These are phyloP conservation scores for Pharmacophagus antenor DNA, from an alignment of 2,888 invertebrate species.

Conservation along the genomic window DNA sequence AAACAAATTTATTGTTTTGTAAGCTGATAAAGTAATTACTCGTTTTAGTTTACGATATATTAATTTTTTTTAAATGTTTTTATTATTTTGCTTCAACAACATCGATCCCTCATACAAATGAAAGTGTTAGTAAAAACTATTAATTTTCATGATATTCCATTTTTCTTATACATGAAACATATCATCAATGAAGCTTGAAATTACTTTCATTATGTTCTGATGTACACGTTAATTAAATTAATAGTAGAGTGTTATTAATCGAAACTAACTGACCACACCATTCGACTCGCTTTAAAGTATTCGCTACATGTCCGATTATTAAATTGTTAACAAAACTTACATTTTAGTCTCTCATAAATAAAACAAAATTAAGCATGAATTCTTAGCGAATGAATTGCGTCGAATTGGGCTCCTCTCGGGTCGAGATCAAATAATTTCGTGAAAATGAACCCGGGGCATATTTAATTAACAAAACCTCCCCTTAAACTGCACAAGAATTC, in stretches of 20 bases:
- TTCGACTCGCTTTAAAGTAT: not conserved
- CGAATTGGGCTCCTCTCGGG: conserved; percentile 59
- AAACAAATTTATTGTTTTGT: too few relatives aligned
- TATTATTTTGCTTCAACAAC: too few relatives aligned
- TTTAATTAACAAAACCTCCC: conserved; percentile 77
- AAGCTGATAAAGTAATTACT: too few relatives aligned
- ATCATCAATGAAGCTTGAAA: not conserved
- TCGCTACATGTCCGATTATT: not conserved
- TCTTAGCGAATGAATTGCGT: conserved; percentile 60
- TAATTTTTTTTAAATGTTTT: too few relatives aligned
- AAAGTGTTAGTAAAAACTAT: too few relatives aligned
- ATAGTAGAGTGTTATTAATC: not conserved
- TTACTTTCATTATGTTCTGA: not conserved
- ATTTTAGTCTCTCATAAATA: conserved; percentile 52
- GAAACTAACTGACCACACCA: not conserved
- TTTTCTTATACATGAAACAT: not conserved
- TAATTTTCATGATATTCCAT: too few relatives aligned
- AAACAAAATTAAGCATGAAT: conserved; percentile 62
- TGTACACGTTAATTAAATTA: not conserved
- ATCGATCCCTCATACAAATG: too few relatives aligned
- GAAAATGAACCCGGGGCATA: conserved; percentile 74
- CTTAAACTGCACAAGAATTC: conserved; percentile 76
- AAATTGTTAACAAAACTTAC: conserved; percentile 11
- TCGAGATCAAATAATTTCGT: conserved; percentile 76
- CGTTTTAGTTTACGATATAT: too few relatives aligned